Conservation (phyloP, 2,888 invertebrate genomes). For the Melanostoma mellinum region DNA sequence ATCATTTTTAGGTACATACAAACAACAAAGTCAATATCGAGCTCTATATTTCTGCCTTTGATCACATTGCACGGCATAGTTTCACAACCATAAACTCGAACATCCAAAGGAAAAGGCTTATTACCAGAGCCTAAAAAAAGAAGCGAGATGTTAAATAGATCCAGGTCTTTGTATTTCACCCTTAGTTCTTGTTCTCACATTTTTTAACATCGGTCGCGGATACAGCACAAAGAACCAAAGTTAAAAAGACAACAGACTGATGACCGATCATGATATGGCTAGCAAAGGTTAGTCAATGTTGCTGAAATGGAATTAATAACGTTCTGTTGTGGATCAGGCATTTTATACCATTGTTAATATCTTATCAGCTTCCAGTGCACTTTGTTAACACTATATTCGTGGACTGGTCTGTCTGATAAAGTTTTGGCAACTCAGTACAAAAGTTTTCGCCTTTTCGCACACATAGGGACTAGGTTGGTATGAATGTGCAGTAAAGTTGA, state of each 20-base stretch:
- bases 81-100: conserved; percentile 76
- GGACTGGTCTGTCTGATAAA: too few relatives aligned
- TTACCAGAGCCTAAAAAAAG: conserved; percentile 32
- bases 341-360: conserved; percentile 51
- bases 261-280: conserved; percentile 29
- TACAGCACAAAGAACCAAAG: not conserved
- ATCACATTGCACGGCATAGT: conserved; percentile 77
- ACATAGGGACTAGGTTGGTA: too few relatives aligned
- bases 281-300: not conserved
- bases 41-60: conserved; percentile 75
- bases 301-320: conserved; percentile 1
- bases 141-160: not conserved
- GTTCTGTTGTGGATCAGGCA: not conserved
- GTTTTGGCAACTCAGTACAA: too few relatives aligned
- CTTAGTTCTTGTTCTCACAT: conserved; percentile 20
- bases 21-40: conserved; percentile 78
- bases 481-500: too few relatives aligned
- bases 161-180: not conserved
- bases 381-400: not conserved
- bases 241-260: not conserved
- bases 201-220: conserved; percentile 45
- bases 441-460: too few relatives aligned
- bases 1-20: conserved; percentile 74
- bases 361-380: conserved; percentile 43
- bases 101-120: conserved; percentile 76